Percentiles rank a stretch among this genome's conserved stretches.
Conservation (phyloP, 37 sponge, comb jelly and placozoan genomes). For the Spongilla lacustris region DNA sequence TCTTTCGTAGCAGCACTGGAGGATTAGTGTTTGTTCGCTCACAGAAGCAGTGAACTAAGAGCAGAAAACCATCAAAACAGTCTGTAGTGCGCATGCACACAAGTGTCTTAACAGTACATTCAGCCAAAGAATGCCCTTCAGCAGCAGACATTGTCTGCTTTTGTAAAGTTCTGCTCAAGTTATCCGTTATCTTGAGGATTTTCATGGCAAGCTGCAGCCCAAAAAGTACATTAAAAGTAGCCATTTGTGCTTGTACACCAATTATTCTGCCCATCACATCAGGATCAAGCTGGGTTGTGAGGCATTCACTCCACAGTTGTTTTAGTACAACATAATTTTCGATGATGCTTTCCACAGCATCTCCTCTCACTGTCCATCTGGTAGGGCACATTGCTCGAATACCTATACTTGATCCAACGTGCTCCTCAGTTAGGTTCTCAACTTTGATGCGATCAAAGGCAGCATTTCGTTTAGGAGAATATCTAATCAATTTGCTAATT, state of each 20-base stretch:
- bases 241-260: conserved; percentile 59
- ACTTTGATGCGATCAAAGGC: too few species aligned
- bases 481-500: too few species aligned
- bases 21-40: not conserved
- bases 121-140: conserved; percentile 58
- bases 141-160: conserved; percentile 71
- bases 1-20: conserved; percentile 45
- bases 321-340: conserved; percentile 33
- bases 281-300: conserved; percentile 39
- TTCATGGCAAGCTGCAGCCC: conserved; percentile 65
- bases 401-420: too few species aligned
- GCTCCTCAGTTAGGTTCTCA: too few species aligned
- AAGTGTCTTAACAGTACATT: conserved; percentile 48
- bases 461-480: too few species aligned
- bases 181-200: conserved; percentile 58
- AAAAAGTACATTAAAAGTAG: conserved; percentile 46
- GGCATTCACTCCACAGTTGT: conserved; percentile 64
- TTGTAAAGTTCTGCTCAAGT: too few species aligned
- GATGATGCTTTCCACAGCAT: conserved; percentile 25
- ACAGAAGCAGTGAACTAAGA: conserved; percentile 15
- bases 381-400: too few species aligned
- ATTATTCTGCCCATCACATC: conserved; percentile 71
- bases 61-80: too few species aligned
- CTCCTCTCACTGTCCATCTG: too few species aligned
- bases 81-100: too few species aligned